phyloP scores from a whole-genome alignment of 2,888 invertebrate genomes.

The Yponomeuta malinellus region DNA sequence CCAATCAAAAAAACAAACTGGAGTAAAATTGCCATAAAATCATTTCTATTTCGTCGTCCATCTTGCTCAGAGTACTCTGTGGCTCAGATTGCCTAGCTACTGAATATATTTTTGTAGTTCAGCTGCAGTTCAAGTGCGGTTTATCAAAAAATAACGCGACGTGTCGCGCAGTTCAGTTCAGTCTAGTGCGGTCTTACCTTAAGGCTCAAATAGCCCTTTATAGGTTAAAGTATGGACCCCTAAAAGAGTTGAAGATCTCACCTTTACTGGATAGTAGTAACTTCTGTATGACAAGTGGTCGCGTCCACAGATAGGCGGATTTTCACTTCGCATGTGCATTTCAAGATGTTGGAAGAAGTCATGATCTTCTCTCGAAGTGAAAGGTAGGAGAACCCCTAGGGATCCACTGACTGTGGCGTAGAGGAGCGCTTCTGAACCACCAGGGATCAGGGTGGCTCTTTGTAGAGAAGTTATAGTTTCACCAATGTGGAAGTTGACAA shows the following conservation, averaged over 20 bases:
- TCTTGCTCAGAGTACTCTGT: too few species aligned
- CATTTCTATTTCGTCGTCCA: too few species aligned
- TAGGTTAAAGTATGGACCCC: neutral
- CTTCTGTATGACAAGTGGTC: slow-evolving; percentile 98
- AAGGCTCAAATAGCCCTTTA: too few species aligned
- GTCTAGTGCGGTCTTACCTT: too few species aligned
- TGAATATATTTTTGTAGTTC: too few species aligned
- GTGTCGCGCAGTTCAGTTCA: too few species aligned
- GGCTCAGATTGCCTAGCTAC: too few species aligned
- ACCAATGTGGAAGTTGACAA: slow-evolving; percentile 95
- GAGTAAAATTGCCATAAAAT: too few species aligned
- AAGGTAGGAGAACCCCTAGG: slow-evolving; percentile 94
- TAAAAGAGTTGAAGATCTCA: slow-evolving; percentile 40
- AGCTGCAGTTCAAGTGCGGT: too few species aligned
- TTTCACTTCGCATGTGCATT: slow-evolving; percentile 99
- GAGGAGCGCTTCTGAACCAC: slow-evolving; percentile 96
- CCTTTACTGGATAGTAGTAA: slow-evolving; percentile 97
- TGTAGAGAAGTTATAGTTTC: slow-evolving; percentile 97
- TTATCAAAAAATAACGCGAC: too few species aligned
- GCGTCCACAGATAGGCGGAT: slow-evolving; percentile 95
- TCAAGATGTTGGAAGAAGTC: slow-evolving; percentile 99
- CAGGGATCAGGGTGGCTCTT: slow-evolving; percentile 96
- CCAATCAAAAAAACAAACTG: too few species aligned
- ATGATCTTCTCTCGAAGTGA: slow-evolving; percentile 97
- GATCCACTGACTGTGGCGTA: slow-evolving; percentile 97